Percentiles rank a stretch among this genome's conserved stretches.
These are phyloP conservation scores for Ganaspis sp. DNA, from an alignment of 1,140 invertebrate species.

Conservation along the genomic window DNA sequence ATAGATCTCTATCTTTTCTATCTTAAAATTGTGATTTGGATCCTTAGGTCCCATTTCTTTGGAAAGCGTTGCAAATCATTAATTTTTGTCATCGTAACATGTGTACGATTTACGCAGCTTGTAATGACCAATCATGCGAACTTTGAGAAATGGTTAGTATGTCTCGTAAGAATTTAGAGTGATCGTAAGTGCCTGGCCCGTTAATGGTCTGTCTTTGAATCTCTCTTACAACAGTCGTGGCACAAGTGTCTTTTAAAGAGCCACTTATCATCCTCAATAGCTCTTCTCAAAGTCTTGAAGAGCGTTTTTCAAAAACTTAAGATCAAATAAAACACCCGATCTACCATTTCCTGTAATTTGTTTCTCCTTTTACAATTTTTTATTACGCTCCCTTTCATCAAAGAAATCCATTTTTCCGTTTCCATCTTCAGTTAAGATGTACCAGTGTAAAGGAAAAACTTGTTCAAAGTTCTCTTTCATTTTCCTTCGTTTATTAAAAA, in stretches of 20 bases:
- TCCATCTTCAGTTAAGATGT: constrained; percentile 7
- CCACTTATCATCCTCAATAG: constrained; percentile 28
- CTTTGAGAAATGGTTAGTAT: not conserved
- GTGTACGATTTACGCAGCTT: not conserved
- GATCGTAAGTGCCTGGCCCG: not conserved
- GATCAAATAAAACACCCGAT: constrained; percentile 29
- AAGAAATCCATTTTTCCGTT: not conserved
- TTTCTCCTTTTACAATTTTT: constrained; percentile 10
- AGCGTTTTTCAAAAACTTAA: constrained; percentile 12
- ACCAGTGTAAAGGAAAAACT: not conserved
- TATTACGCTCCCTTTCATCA: constrained; percentile 17
- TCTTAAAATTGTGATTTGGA: too few species aligned
- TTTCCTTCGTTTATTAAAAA: too few species aligned
- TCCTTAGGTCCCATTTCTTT: too few species aligned
- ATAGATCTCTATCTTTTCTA: too few species aligned
- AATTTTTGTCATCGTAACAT: not conserved
- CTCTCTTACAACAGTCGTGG: constrained; percentile 6
- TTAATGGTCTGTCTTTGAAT: constrained; percentile 20
- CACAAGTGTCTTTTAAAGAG: constrained; percentile 28
- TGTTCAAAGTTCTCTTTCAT: too few species aligned
- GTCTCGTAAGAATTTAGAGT: constrained; percentile 1
- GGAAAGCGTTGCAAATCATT: too few species aligned
- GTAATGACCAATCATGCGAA: not conserved
- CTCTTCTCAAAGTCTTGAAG: constrained; percentile 10
- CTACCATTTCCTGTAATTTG: constrained; percentile 29